Evolutionary conservation across 2,113 vertebrate genomes (phyloP).

Genomic region (Podocnemis expansa): DNA sequence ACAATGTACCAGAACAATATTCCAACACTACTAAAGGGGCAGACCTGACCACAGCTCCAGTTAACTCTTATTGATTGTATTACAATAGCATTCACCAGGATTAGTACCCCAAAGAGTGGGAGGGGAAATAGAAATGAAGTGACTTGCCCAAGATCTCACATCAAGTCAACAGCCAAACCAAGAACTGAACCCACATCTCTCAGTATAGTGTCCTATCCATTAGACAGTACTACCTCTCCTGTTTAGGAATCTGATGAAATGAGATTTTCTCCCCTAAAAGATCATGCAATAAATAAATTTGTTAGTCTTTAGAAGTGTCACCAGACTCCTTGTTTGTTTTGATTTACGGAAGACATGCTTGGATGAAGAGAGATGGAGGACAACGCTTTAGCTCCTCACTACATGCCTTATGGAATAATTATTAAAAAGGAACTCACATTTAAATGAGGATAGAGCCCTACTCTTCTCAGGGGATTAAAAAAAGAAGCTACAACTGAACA

Average conservation of each 20-base stretch:
- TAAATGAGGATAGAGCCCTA: neutral
- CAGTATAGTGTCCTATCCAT: neutral
- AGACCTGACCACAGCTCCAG: neutral
- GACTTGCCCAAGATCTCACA: neutral
- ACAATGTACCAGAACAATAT: neutral
- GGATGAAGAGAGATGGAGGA: too few relatives aligned
- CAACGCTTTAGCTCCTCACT: too few relatives aligned
- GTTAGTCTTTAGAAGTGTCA: too few relatives aligned
- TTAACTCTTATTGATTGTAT: neutral
- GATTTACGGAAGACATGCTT: neutral
- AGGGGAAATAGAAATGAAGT: constrained; percentile 2
- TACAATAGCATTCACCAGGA: neutral
- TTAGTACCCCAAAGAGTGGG: neutral
- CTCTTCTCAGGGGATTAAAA: neutral
- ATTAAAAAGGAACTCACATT: neutral
- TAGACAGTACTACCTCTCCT: neutral
- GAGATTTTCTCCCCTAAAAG: too few relatives aligned
- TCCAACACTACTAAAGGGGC: neutral
- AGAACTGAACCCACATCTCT: neutral
- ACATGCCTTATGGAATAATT: neutral
- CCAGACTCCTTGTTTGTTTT: too few relatives aligned
- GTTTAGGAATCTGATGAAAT: too few relatives aligned
- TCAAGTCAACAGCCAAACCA: neutral
- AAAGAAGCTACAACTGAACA: neutral
- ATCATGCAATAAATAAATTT: too few relatives aligned